Conservation (phyloP, 2,797 vertebrate species). For the Lagorchestes hirsutus region DNA sequence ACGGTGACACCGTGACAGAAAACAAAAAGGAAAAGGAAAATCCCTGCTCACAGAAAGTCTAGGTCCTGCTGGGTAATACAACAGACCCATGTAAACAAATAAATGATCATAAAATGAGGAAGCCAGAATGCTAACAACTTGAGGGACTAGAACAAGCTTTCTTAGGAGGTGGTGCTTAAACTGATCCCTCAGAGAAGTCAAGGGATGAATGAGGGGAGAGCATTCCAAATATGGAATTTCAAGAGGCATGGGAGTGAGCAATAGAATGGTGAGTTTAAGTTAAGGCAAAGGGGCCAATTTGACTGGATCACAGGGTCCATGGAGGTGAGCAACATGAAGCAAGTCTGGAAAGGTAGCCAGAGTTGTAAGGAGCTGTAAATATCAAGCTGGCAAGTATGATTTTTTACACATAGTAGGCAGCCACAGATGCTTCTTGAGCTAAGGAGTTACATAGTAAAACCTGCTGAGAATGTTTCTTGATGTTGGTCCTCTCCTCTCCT, state of each 20-base stretch:
- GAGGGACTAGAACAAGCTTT: not conserved
- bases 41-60: not conserved
- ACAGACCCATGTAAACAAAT: not conserved
- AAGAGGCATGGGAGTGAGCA: not conserved
- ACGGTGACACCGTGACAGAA: not conserved
- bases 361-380: not conserved
- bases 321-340: not conserved
- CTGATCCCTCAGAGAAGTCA: not conserved
- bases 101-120: not conserved
- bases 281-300: not conserved
- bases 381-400: not conserved
- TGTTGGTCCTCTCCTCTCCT: slow-evolving; percentile 39
- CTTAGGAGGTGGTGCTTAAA: not conserved
- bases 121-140: not conserved
- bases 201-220: not conserved
- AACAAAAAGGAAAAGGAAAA: not conserved
- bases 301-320: not conserved
- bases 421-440: not conserved
- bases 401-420: not conserved
- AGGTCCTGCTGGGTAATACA: not conserved
- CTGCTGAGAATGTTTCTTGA: slow-evolving; percentile 55
- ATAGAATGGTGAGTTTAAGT: not conserved
- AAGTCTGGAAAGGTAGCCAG: not conserved
- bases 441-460: not conserved
- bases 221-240: not conserved